A percentile compares a stretch with the other conserved stretches of the same genome.
These are phyloP conservation scores for Pomacea canaliculata DNA, from an alignment of 2,888 invertebrate genomes.

Conservation along the genomic window DNA sequence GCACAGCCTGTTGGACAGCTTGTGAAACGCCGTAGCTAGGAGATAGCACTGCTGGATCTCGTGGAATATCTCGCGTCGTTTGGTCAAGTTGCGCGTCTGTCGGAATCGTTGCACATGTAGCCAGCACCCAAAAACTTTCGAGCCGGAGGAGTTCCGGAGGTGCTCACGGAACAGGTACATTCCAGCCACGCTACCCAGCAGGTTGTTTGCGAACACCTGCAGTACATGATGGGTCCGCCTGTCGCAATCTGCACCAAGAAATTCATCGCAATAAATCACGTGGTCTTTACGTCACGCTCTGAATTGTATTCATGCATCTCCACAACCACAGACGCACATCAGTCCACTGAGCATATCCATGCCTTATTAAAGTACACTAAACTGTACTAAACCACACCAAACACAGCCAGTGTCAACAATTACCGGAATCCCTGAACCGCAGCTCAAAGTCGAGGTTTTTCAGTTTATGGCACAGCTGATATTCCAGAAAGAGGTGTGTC, in stretches of 20 bases:
- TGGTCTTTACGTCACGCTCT: too few relatives aligned
- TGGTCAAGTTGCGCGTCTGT: background rate
- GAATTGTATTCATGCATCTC: too few relatives aligned
- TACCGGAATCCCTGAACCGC: background rate
- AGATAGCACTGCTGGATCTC: constrained; percentile 4
- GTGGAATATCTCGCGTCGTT: constrained; percentile 5
- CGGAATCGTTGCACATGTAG: constrained; percentile 21
- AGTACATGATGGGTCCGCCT: background rate
- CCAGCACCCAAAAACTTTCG: constrained; percentile 9
- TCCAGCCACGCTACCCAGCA: constrained; percentile 18
- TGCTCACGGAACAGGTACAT: constrained; percentile 19
- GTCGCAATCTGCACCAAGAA: background rate
- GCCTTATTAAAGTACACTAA: too few relatives aligned
- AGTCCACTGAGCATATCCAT: too few relatives aligned
- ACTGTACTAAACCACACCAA: too few relatives aligned
- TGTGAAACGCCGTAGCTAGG: too few relatives aligned
- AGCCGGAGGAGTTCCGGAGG: constrained; percentile 7
- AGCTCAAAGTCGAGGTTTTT: constrained; percentile 17
- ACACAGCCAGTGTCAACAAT: background rate
- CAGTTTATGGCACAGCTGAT: constrained; percentile 25
- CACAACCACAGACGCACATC: too few relatives aligned
- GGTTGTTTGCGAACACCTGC: background rate
- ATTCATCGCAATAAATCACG: too few relatives aligned
- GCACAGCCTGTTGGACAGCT: too few relatives aligned
- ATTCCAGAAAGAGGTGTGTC: constrained; percentile 43